A percentile compares a stretch with the other conserved stretches of the same genome.
Conservation (phyloP, 2,888 invertebrate genomes). For the Drosophila subsilvestris region DNA sequence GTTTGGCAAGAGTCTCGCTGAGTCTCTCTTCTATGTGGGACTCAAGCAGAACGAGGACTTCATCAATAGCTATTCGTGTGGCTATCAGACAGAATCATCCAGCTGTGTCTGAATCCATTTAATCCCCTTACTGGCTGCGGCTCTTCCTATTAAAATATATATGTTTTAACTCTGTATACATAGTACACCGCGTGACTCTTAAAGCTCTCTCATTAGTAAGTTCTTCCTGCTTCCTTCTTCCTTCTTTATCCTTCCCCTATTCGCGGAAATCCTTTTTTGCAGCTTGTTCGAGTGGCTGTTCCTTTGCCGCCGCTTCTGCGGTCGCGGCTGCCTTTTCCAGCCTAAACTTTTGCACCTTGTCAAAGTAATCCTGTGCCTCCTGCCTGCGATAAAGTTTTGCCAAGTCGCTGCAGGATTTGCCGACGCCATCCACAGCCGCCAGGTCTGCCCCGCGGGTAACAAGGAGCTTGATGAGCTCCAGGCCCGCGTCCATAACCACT, state of each 20-base stretch:
- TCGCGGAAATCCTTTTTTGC: constrained; percentile 36
- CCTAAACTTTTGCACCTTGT: constrained; percentile 63
- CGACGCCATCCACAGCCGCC: constrained; percentile 69
- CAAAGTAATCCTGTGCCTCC: constrained; percentile 73
- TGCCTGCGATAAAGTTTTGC: constrained; percentile 77
- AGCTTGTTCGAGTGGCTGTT: constrained; percentile 27
- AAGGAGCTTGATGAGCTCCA: constrained; percentile 80
- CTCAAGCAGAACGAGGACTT: constrained; percentile 79
- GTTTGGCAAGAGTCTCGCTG: constrained; percentile 81
- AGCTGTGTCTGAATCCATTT: constrained; percentile 53
- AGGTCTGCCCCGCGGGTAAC: constrained; percentile 77
- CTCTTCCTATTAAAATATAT: background rate
- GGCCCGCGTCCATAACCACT: constrained; percentile 81
- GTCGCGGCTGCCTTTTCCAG: constrained; percentile 41
- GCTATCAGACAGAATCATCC: constrained; percentile 60
- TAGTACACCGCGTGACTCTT: too few relatives aligned
- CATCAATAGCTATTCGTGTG: constrained; percentile 74
- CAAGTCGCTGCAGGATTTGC: constrained; percentile 77
- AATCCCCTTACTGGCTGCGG: background rate
- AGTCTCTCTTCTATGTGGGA: constrained; percentile 81
- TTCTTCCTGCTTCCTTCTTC: background rate
- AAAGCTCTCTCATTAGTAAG: background rate
- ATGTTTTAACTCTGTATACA: background rate
- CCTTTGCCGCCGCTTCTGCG: constrained; percentile 9
- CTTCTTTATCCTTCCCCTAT: background rate